These are phyloP conservation scores for Nycticebus coucang DNA, from an alignment of 2,113 vertebrate genomes.

Conservation along the genomic window DNA sequence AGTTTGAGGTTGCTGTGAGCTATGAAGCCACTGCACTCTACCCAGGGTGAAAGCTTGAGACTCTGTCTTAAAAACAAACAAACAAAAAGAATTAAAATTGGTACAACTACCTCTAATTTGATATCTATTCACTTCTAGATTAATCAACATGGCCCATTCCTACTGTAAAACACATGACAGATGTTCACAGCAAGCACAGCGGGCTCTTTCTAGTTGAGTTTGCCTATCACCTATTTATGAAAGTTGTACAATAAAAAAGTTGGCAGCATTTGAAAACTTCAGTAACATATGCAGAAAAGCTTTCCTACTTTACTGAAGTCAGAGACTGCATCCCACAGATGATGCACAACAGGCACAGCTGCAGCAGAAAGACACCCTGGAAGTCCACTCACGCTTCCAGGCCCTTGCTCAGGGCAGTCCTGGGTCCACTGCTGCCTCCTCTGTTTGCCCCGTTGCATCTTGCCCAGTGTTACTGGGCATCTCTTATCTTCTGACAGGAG, in stretches of 20 bases:
- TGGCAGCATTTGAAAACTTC: neutral
- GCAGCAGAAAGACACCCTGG: neutral
- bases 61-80: too few species aligned
- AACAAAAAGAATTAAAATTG: neutral
- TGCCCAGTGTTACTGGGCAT: neutral
- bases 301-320: neutral
- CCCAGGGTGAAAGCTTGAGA: too few species aligned
- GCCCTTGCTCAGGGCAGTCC: neutral
- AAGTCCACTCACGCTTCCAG: neutral
- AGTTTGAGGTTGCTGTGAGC: too few species aligned
- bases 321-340: neutral
- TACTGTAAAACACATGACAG: neutral
- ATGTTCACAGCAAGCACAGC: neutral
- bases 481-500: neutral
- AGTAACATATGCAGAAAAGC: neutral
- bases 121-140: neutral
- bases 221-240: neutral
- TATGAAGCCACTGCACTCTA: too few species aligned
- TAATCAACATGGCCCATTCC: neutral
- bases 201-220: constrained; percentile 2
- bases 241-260: neutral
- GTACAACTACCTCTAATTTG: neutral
- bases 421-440: too few species aligned
- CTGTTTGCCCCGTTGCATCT: neutral
- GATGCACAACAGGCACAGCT: neutral